Conservation (phyloP, 2,113 vertebrate species). For the Colinus virginianus region DNA sequence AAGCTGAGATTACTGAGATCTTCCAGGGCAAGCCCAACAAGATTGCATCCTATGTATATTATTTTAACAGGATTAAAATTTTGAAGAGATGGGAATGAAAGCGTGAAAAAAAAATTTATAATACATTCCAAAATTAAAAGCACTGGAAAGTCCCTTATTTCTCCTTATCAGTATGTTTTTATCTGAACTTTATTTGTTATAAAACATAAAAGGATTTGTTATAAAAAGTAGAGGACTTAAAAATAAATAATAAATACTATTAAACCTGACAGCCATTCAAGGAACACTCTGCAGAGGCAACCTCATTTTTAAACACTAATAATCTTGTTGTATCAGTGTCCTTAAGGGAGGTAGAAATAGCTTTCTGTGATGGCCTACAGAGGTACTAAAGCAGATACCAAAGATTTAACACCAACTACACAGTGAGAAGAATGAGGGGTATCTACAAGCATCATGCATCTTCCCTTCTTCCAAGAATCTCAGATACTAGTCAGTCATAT, state of each 20-base stretch:
- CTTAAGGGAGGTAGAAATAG: not conserved
- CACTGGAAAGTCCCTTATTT: not conserved
- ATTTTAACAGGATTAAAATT: not conserved
- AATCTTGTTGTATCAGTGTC: not conserved
- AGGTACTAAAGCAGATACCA: not conserved
- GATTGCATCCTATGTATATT: fast-evolving
- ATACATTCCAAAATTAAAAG: not conserved
- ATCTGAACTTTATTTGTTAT: not conserved
- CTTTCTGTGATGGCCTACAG: not conserved
- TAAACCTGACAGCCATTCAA: not conserved
- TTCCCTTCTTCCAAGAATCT: not conserved
- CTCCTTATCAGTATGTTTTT: not conserved
- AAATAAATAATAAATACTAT: not conserved
- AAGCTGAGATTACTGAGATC: not conserved
- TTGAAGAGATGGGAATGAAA: not conserved
- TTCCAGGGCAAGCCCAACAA: not conserved
- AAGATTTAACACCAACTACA: not conserved
- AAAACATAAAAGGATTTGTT: not conserved
- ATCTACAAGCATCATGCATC: not conserved
- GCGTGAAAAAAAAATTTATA: not conserved
- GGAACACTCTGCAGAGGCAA: not conserved
- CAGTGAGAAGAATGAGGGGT: not conserved
- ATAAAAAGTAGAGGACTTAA: not conserved
- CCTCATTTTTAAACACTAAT: not conserved
- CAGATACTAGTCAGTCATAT: not conserved